Base-by-base conservation (phyloP, 2,113 vertebrate genomes). In the Phrynocephalus versicolor region DNA sequence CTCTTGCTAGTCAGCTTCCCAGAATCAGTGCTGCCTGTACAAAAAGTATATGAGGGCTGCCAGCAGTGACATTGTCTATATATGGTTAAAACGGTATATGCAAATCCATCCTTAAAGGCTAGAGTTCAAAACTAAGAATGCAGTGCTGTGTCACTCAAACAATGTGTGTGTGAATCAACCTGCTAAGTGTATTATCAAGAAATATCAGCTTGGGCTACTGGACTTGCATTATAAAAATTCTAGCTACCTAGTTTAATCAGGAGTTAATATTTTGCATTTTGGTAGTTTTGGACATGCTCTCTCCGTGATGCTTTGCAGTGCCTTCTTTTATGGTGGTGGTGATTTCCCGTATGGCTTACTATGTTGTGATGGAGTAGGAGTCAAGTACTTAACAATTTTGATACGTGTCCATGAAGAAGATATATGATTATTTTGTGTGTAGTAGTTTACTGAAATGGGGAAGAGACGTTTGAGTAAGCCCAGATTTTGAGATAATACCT, bases 221-320 rank as follows among this genome's bases (percentile, higher is more conserved):
- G 51, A 57, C 8, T 37, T 1, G 16, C 33, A 39, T 82, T 71
- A 35, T 8, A 55, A 77, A 57, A 2, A 35, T 45, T 58, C 25
- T 72, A 19, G 33, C 51, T 71, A 39, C 35, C 71, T 16, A 33
- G 35, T 55, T 72, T 18, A 21, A 62, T 19, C 77, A 35, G 21
- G 14, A 69, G 27, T 41, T 76, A 84, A 67, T 37, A 69, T 6
- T 37, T 33, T 33, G 27, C 0, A 0, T 84, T 57, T 21, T 9
- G 0, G 0, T 33, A 21, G 71, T 74, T 0, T 0, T 60, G 0
- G 23, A 16, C 39, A 0, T 0, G 25, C 41, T 87, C 81, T 27
- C 8, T 85, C 76, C 33, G 21, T 76, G 86, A 58, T 76, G 33
- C 69, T 72, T 0, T 60, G 30, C 78, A 55, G 69, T 84, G 78